Base-by-base conservation (phyloP, 2,797 vertebrate genomes). In the Salmo trutta region DNA sequence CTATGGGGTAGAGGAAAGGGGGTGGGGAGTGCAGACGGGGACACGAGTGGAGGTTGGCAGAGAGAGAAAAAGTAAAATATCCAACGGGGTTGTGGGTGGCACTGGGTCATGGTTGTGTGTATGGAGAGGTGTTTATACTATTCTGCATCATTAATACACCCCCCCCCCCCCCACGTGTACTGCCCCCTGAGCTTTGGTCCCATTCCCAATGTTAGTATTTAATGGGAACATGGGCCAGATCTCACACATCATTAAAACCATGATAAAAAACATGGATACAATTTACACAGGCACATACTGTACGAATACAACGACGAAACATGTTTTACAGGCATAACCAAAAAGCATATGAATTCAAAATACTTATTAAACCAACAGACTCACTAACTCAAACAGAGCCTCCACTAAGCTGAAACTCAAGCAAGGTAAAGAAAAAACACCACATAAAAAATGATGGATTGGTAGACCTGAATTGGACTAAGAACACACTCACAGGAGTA, bases 1-100 rank as follows among this genome's bases (percentile, higher is more conserved):
- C 93, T 94, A 75, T 2, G 27, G 29, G 19, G 51, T 7, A 79
- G 68, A 83, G 21, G 71, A 52, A 75, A 56, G 52, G 59, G 59
- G 24, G 16, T 56, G 54, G 8, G 47, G 21, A 14, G 62, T 33
- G 53, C 71, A 62, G 62, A n/a, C 47, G 52, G 70, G 16, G 31
- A 17, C 14, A 7, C 3, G 1, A 16, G 33, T 17, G 16, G 31
- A 53, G 19, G 24, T 24, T 24, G 24, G 29, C n/a, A 17, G 7
- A 51, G 31, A 71, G 15, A 80, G 47, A 77, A 76, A 78, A 80
- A 82, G 52, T 71, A 76, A 65, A 75, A 71, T 65, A 82, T 76
- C 27, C 76, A 76, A 62, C 24, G 21, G 71, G 77, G 65, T 52
- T 21, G 31, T 67, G 65, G 65, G 47, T 31, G 65, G 64, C 47